Percentiles rank a stretch among this genome's conserved stretches.
phyloP scores from a whole-genome alignment of 2,113 vertebrate genomes.

The Dipodomys ordii region DNA sequence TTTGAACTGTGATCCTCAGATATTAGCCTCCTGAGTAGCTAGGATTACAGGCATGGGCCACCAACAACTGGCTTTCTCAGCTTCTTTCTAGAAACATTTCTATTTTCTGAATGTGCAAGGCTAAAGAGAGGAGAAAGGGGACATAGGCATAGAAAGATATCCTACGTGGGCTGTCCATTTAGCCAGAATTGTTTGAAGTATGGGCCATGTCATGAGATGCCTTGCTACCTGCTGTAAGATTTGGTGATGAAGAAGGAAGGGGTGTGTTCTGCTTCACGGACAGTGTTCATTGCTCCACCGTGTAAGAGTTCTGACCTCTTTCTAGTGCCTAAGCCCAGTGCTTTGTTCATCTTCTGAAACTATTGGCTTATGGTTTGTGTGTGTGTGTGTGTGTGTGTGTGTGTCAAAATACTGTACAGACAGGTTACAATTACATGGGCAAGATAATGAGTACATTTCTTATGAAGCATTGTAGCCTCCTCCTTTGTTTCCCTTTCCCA shows the following conservation, averaged over 20 bases:
- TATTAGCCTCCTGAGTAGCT: no score
- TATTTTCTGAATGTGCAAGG: background rate
- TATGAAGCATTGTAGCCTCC: no score
- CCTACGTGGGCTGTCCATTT: background rate
- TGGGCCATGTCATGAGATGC: fast-evolving
- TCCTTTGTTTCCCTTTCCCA: no score
- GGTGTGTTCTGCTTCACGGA: fast-evolving
- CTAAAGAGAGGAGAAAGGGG: background rate
- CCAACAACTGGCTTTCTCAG: background rate
- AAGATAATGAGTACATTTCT: no score
- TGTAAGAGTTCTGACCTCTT: background rate
- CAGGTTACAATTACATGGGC: no score
- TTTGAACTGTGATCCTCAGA: no score
- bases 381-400: no score
- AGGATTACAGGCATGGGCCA: no score
- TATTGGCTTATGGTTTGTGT: background rate
- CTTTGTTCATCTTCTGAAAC: slow-evolving; percentile 15
- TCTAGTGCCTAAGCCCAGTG: background rate
- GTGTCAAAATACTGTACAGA: no score
- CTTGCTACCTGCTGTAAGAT: background rate
- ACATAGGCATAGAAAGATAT: background rate
- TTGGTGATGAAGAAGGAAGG: background rate
- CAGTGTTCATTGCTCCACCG: fast-evolving
- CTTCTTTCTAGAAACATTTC: background rate
- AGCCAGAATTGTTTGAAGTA: background rate